These are phyloP conservation scores for Harpagoxenus sublaevis DNA, from an alignment of 2,888 invertebrate species.

Conservation along the genomic window DNA sequence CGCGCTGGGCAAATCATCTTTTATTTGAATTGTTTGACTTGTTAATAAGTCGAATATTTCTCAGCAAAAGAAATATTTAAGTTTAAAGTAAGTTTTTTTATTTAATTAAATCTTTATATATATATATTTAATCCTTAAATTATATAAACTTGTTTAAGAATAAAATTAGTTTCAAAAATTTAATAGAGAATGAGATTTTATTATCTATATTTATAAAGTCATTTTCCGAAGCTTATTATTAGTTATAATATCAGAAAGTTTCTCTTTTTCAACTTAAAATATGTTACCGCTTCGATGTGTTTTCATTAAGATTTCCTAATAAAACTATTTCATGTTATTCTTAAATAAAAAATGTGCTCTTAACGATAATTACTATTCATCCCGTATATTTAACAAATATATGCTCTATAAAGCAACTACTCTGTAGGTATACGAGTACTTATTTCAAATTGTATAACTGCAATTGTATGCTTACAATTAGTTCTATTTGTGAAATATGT, in stretches of 20 bases:
- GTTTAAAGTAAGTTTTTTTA: not conserved
- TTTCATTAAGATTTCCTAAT: not conserved
- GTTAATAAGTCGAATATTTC: not conserved
- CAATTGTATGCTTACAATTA: not conserved
- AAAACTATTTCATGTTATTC: not conserved
- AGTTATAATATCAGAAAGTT: not conserved
- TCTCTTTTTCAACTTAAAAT: not conserved
- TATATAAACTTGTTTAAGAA: not conserved
- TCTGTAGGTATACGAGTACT: not conserved
- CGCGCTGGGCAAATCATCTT: not conserved
- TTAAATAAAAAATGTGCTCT: conserved; percentile 11
- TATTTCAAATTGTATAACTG: not conserved
- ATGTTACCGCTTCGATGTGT: not conserved
- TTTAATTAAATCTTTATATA: conserved; percentile 1
- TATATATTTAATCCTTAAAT: not conserved
- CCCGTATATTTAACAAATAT: not conserved
- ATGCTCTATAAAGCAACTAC: not conserved
- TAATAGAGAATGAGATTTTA: not conserved
- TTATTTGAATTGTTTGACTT: not conserved
- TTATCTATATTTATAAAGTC: not conserved
- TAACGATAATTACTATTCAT: not conserved
- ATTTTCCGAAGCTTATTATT: not conserved
- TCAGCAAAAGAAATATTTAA: not conserved
- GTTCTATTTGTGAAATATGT: not conserved
- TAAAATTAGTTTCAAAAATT: not conserved